These are phyloP conservation scores for Anolis sagrei DNA, from an alignment of 2,113 vertebrate species.

Conservation along the genomic window DNA sequence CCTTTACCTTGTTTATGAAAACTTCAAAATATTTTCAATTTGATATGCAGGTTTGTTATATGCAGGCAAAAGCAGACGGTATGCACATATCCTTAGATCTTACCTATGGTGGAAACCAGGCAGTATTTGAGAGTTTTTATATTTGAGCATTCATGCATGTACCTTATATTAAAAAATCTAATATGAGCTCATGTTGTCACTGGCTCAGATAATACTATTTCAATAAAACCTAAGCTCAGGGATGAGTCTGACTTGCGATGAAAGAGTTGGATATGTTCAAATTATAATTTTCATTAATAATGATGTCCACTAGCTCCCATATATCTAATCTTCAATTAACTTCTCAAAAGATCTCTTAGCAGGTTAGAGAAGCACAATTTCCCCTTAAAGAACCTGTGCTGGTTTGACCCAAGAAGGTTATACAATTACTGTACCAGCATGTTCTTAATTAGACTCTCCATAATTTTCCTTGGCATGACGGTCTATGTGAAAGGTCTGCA, in stretches of 20 bases:
- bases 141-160: neutral
- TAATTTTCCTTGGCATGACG: constrained; percentile 48
- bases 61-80: neutral
- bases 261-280: constrained; percentile 47
- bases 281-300: constrained; percentile 59
- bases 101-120: neutral
- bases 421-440: constrained; percentile 54
- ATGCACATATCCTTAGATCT: neutral
- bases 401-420: constrained; percentile 61
- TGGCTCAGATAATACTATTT: neutral
- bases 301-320: constrained; percentile 47
- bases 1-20: neutral
- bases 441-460: constrained; percentile 65
- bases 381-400: constrained; percentile 60
- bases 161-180: neutral
- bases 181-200: neutral
- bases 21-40: neutral
- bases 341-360: constrained; percentile 58
- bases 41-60: neutral
- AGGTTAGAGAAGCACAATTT: constrained; percentile 55
- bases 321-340: constrained; percentile 67
- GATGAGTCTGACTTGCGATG: constrained; percentile 29
- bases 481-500: constrained; percentile 40
- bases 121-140: neutral
- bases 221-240: neutral